Base-by-base conservation (phyloP, 1,140 invertebrate species). In the Drosophila pallidifrons region DNA sequence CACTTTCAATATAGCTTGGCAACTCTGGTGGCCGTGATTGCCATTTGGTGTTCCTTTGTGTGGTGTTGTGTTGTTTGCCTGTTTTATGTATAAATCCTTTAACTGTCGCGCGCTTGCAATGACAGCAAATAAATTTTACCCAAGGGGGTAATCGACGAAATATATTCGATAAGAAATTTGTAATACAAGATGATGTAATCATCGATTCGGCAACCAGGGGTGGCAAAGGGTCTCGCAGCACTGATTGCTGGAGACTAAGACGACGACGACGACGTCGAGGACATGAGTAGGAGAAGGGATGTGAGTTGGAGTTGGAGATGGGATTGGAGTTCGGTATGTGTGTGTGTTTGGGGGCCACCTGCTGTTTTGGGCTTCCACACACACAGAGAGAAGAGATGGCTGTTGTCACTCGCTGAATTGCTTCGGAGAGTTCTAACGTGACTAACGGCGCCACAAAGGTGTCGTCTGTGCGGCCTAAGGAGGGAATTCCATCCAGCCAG, bases 61-160 rank as follows among this genome's bases (percentile, higher is more conserved):
- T 47, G 55, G 20, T 54, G 32, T 28, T 47, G 11, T 47, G 55
- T 75, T 61, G 52, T 79, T 58, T 75, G 73, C 69, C 49, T 73
- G 81, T 91, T 82, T 91, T 72, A 54, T 74, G 81, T 91, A 87
- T 91, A 91, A 91, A 91, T 91, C 89, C 89, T 91, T 91, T 91
- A 89, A 89, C 89, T 91, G 89, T 91, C 89, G 89, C 81, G 72
- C 67, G 75, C 67, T 52, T 79, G 75, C 83, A 90, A 76, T 91
- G 90, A 89, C 85, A 91, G 90, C 73, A 91, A 86, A 92, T 91
- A 92, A 91, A 92, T 92, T 92, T 91, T 76, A 91, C 91, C 91
- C 91, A 89, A 81, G 91, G 91, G 91, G 81, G 90, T 92, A 92
- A 92, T 92, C 91, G 91, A 91, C 79, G 78, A 88, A 91, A 85